Percentiles rank a stretch among this genome's conserved stretches.
phyloP scores from a whole-genome alignment of 2,888 invertebrate genomes.

The Pelosia muscerda region DNA sequence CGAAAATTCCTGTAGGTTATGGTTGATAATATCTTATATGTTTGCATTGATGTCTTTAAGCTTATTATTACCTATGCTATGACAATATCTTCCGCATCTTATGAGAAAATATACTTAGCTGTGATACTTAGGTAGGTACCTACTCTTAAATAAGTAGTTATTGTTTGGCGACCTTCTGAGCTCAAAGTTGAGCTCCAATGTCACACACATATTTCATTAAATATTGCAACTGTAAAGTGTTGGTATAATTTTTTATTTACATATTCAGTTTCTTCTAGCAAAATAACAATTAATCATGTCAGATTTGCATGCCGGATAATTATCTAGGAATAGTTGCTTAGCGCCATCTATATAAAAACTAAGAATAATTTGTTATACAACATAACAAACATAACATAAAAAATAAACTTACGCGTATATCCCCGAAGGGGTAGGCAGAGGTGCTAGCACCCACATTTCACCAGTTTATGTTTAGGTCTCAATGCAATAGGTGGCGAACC shows the following conservation, averaged over 20 bases:
- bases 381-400: too few species aligned
- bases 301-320: not conserved
- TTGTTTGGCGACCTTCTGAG: slow-evolving; percentile 27
- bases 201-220: slow-evolving; percentile 13
- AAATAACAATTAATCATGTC: not conserved
- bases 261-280: not conserved
- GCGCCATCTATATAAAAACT: not conserved
- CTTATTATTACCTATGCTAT: slow-evolving; percentile 13
- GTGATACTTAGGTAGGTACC: too few species aligned
- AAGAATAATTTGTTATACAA: not conserved
- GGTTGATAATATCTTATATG: not conserved
- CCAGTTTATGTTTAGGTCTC: too few species aligned
- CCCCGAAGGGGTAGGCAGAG: too few species aligned
- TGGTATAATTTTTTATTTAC: not conserved
- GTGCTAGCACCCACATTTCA: too few species aligned
- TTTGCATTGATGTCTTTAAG: not conserved
- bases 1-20: too few species aligned
- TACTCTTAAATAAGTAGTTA: slow-evolving; percentile 31
- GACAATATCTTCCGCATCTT: slow-evolving; percentile 30
- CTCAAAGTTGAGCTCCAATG: slow-evolving; percentile 16
- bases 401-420: too few species aligned
- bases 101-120: slow-evolving; percentile 33
- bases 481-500: too few species aligned
- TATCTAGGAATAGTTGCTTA: not conserved
- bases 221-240: not conserved